Evolutionary conservation across 2,113 vertebrate genomes (phyloP).

Genomic region (Chionodraco myersi): DNA sequence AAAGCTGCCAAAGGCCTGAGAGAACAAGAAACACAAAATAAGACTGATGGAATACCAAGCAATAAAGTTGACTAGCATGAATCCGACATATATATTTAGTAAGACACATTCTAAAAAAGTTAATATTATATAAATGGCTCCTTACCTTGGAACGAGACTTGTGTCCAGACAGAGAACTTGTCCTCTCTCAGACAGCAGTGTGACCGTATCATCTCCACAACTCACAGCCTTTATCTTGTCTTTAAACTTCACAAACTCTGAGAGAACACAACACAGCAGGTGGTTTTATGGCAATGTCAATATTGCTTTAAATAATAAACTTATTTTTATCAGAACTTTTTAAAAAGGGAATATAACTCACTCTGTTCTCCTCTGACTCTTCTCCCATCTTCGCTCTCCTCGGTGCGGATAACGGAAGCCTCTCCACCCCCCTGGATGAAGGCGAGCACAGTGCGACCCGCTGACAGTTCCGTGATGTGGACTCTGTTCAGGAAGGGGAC

Average conservation of each 20-base stretch:
- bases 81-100: background rate
- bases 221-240: conserved; percentile 55
- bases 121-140: background rate
- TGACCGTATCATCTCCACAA: conserved; percentile 42
- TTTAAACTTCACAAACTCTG: conserved; percentile 48
- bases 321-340: background rate
- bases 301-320: background rate
- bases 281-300: background rate
- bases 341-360: conserved; percentile 30
- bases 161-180: conserved; percentile 33
- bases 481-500: too few relatives aligned
- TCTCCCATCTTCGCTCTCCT: conserved; percentile 8
- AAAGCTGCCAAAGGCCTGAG: conserved; percentile 72
- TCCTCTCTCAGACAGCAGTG: conserved; percentile 52
- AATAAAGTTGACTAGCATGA: background rate
- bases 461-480: conserved; percentile 32
- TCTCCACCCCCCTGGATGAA: conserved; percentile 32
- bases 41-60: background rate
- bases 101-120: background rate
- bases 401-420: conserved; percentile 25
- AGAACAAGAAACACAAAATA: background rate
- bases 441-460: conserved; percentile 12
- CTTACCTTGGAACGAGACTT: conserved; percentile 39
- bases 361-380: conserved; percentile 56
- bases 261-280: background rate